These are phyloP conservation scores for rat (Rattus norvegicus) DNA, from an alignment of 2,113 vertebrate genomes.

Conservation along the genomic window DNA sequence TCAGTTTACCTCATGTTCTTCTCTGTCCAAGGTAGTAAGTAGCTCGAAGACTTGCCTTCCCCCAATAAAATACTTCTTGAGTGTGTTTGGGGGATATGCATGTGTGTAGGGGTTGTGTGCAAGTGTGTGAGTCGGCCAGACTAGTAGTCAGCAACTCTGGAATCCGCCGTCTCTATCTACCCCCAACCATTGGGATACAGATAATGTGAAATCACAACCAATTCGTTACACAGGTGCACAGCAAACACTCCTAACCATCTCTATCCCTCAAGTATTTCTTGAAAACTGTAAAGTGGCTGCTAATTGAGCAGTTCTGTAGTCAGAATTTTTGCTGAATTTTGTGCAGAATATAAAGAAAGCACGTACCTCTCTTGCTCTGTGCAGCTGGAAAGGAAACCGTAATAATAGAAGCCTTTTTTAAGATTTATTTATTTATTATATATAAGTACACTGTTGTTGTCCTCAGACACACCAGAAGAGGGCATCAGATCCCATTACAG, in stretches of 20 bases:
- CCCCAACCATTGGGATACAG: background rate
- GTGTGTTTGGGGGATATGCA: background rate
- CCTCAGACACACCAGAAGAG: too few relatives aligned
- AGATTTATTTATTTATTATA: too few relatives aligned
- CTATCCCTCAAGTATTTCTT: background rate
- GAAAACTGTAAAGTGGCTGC: background rate
- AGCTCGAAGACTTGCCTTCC: background rate
- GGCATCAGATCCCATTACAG: too few relatives aligned
- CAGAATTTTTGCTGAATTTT: constrained; percentile 21
- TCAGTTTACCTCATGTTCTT: background rate
- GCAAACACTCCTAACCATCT: background rate
- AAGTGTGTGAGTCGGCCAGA: too few relatives aligned
- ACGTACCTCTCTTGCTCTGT: background rate
- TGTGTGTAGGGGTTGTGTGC: background rate
- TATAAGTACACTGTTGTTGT: too few relatives aligned
- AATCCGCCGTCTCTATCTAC: background rate
- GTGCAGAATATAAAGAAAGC: background rate
- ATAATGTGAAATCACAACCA: background rate
- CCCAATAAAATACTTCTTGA: background rate
- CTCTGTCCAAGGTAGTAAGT: background rate
- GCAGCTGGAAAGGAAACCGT: background rate
- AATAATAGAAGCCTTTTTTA: background rate
- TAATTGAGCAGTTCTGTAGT: background rate
- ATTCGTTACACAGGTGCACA: background rate
- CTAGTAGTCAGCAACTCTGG: background rate